A percentile compares a stretch with the other conserved stretches of the same genome.
phyloP scores from a whole-genome alignment of 2,797 vertebrate species.

The Danio aesculapii region DNA sequence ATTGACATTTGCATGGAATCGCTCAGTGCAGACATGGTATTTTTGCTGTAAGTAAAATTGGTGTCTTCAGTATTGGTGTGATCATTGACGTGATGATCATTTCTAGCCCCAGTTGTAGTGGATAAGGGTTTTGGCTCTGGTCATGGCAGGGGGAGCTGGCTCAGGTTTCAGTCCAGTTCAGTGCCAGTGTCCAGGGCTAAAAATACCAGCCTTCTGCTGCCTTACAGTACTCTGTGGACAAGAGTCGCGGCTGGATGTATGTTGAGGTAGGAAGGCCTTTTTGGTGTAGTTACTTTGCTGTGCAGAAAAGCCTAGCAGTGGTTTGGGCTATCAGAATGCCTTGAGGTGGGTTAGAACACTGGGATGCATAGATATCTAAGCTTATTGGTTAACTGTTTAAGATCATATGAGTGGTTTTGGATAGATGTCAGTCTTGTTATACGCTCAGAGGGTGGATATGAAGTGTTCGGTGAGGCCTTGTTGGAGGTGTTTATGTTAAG shows the following conservation, averaged over 20 bases:
- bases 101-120: conserved; percentile 44
- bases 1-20: too few species aligned
- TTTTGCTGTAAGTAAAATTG: neutral
- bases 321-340: conserved; percentile 2
- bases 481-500: neutral
- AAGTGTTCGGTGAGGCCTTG: neutral
- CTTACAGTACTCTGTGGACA: conserved; percentile 64
- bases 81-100: conserved; percentile 2
- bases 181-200: conserved; percentile 63
- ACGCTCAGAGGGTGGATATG: neutral
- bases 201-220: conserved; percentile 54
- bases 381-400: neutral
- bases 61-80: neutral
- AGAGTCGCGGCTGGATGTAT: conserved; percentile 51
- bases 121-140: conserved; percentile 56
- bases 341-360: conserved; percentile 20
- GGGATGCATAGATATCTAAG: conserved; percentile 34
- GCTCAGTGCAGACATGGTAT: neutral
- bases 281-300: conserved; percentile 20
- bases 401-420: neutral
- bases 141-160: conserved; percentile 51
- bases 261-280: conserved; percentile 48
- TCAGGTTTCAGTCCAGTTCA: conserved; percentile 69
- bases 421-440: neutral
- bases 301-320: conserved; percentile 8